Conservation (phyloP, 2,888 invertebrate genomes). For the Sinelater perroti region DNA sequence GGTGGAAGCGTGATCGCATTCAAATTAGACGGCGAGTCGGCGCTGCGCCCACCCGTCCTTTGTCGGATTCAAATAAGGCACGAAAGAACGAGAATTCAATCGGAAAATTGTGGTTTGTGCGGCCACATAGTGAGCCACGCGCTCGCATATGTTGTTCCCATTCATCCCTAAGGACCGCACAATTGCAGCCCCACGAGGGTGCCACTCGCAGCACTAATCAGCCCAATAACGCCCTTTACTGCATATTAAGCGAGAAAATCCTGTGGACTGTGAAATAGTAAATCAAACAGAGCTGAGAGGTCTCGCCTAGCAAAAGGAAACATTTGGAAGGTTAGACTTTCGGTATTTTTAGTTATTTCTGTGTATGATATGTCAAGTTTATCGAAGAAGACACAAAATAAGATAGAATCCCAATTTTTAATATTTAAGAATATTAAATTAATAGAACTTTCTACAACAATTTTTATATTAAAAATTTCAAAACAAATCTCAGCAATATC, state of each 20-base stretch:
- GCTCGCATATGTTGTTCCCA: constrained; percentile 46
- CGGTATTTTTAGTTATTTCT: too few species aligned
- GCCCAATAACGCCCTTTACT: constrained; percentile 42
- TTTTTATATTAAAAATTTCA: too few species aligned
- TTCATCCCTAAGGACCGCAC: constrained; percentile 45
- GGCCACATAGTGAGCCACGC: constrained; percentile 51
- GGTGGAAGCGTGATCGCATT: too few species aligned
- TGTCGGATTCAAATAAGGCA: constrained; percentile 13
- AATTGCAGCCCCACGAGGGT: constrained; percentile 45
- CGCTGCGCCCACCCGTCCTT: background rate
- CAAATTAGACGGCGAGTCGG: background rate
- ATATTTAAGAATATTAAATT: too few species aligned
- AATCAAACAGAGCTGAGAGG: too few species aligned
- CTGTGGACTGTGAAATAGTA: background rate
- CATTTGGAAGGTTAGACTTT: too few species aligned
- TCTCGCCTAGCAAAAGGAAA: too few species aligned
- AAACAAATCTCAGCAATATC: too few species aligned
- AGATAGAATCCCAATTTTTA: too few species aligned
- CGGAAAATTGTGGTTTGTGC: constrained; percentile 49
- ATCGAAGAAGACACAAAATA: too few species aligned
- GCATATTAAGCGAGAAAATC: constrained; percentile 36
- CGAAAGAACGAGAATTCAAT: constrained; percentile 37
- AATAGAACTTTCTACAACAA: too few species aligned
- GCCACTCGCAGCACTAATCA: constrained; percentile 48
- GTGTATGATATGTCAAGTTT: too few species aligned